Conservation (phyloP, 2,888 invertebrate species). For the Pyrrhia umbra region DNA sequence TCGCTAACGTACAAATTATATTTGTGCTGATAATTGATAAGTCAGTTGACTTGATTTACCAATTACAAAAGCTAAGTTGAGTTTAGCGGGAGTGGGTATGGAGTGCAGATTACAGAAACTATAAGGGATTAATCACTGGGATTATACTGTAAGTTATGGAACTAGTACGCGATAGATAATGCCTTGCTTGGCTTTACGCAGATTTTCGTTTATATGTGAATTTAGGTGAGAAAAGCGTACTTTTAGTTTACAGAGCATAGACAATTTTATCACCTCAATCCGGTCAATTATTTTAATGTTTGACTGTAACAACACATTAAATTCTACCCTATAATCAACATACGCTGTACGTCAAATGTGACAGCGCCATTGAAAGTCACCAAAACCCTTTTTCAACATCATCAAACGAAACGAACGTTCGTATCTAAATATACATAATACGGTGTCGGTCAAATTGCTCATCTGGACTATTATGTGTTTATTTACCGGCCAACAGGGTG, state of each 20-base stretch:
- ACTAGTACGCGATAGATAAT: constrained; percentile 54
- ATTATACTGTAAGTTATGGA: constrained; percentile 60
- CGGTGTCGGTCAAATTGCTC: constrained; percentile 58
- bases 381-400: constrained; percentile 28
- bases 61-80: constrained; percentile 48
- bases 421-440: constrained; percentile 53
- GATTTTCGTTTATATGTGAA: constrained; percentile 16
- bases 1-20: constrained; percentile 41
- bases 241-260: background rate
- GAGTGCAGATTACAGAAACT: constrained; percentile 59
- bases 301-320: too few species aligned
- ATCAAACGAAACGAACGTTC: constrained; percentile 53
- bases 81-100: constrained; percentile 48
- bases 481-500: constrained; percentile 71
- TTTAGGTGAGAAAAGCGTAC: background rate
- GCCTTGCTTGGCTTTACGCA: constrained; percentile 34
- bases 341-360: constrained; percentile 13
- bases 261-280: too few species aligned
- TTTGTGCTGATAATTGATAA: constrained; percentile 54
- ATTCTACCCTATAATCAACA: background rate
- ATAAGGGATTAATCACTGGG: constrained; percentile 62
- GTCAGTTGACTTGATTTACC: constrained; percentile 51
- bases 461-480: constrained; percentile 63
- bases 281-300: too few species aligned
- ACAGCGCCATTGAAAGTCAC: constrained; percentile 17